Evolutionary conservation across 53 echinoderm and acorn worm species (phyloP), one percentile per base, ranked within the genome.

Genomic region (Patiria pectinifera): DNA sequence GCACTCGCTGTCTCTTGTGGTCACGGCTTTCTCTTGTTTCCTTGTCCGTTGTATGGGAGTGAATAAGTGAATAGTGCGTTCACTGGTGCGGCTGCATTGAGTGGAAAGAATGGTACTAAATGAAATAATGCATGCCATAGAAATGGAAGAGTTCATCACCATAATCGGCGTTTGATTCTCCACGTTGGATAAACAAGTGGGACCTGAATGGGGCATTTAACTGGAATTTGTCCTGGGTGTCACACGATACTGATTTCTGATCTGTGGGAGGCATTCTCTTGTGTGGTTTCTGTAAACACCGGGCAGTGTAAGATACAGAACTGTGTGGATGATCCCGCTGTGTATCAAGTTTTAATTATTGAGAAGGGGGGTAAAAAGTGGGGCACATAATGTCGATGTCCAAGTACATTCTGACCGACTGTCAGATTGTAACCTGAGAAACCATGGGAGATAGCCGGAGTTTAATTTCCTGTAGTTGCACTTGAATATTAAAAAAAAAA

Each of bases 401-500:
- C 76, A 61, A 77, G 59, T 60, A 44, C 25, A 22, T 47, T 72
- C 71, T 74, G 71, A 72, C 45, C 18, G 74, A 24, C 19, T 45
- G 72, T 35, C 74, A 47, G 71, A 48, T 45, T 44, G 87, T 87
- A 87, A 87, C 78, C 21, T 58, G 87, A 87, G 87, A 87, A 77
- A 35, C 78, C 78, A 25, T 18, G 77, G 60, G 77, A 78, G 26
- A 86, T 18, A 71, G 76, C 87, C 76, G 45, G 87, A 59, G 78
- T 87, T 87, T 87, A 87, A 87, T 87, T 87, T 87, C 87, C 87
- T 87, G 87, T 76, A 87, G 87, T 87, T 76, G 87, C 87, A 77
- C 87, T 87, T 77, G 87, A 87, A 87, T 77, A 78, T 59, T 71
- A 87, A 87, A 78, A 87, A 59, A 48, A 77, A 87, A 87, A 82